Conservation (phyloP, 1,140 invertebrate genomes). For the Cotesia typhae region DNA sequence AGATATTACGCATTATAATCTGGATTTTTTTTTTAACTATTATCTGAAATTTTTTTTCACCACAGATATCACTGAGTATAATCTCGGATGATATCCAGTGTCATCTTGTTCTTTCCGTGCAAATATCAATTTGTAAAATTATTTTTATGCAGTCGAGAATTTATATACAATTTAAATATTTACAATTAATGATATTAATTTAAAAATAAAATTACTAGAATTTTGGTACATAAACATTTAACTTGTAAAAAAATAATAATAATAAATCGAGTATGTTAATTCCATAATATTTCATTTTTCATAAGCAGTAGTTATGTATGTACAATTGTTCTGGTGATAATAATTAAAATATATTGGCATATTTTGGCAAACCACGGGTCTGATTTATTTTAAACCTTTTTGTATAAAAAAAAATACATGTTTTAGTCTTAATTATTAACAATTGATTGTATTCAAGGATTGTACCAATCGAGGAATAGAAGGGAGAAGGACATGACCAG, state of each 20-base stretch:
- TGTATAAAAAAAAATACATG: neutral
- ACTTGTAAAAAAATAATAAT: conserved; percentile 27
- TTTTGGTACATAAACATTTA: conserved; percentile 25
- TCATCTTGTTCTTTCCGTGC: no score
- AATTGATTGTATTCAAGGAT: conserved; percentile 73
- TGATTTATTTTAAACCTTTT: neutral
- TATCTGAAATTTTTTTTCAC: no score
- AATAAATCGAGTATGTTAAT: conserved; percentile 23
- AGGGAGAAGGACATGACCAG: conserved; percentile 95
- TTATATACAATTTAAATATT: neutral
- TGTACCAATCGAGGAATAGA: conserved; percentile 98
- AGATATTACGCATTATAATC: no score
- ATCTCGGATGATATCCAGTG: no score
- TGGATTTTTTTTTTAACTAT: no score
- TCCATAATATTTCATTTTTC: conserved; percentile 45
- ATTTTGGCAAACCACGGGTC: conserved; percentile 53
- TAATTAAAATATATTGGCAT: conserved; percentile 53
- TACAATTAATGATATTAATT: conserved; percentile 33
- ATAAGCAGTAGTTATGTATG: conserved; percentile 51
- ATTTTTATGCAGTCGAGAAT: no score
- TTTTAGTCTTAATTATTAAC: no score
- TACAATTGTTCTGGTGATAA: conserved; percentile 58
- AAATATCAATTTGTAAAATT: no score
- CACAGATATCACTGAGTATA: no score
- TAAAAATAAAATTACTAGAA: conserved; percentile 12